Base-by-base conservation (phyloP, 2,113 vertebrate genomes). In the Boleophthalmus pectinirostris region DNA sequence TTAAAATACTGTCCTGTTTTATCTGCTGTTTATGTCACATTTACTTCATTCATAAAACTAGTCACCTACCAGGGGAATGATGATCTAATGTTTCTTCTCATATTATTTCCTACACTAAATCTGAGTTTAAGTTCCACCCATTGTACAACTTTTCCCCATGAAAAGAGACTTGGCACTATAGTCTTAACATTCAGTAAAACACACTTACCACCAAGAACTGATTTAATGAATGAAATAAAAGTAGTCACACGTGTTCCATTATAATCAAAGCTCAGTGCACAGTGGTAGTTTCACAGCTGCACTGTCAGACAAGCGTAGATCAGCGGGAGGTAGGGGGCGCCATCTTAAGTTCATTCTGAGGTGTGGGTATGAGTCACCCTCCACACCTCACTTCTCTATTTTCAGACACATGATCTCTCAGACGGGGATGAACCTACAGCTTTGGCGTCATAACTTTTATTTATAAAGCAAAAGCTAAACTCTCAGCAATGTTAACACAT, bases 221-320 rank as follows among this genome's bases (percentile, higher is more conserved):
- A 38, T 87, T 80, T 82, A 81, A 86, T 82, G 78, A 86, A 86
- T 74, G 72, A 57, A 65, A 58, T 67, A 68, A 85, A 83, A 77
- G 56, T 69, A 69, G 70, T 63, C 6, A 38, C 23, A 69, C 63
- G 46, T 70, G 67, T 49, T 70, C 29, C 75, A 18, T 43, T 58
- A 66, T 65, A 70, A 75, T 83, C 69, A 66, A 78, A 84, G 46
- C 56, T 68, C 56, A 14, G 57, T 47, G 74, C 74, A 73, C 56
- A 68, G 49, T 23, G 11, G 25, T 0, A 2, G 70, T 64, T 73
- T 82, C 57, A 68, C 72, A 72, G 70, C 60, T 63, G 66, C 65
- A 76, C 69, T 75, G 66, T 79, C 45, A 73, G 66, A 71, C 69
- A 53, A 73, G 24, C 35, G 24, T n/a, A 56, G 76, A 63, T 51